These are phyloP conservation scores for Patella depressa DNA, from an alignment of 2,888 invertebrate species.

Conservation along the genomic window DNA sequence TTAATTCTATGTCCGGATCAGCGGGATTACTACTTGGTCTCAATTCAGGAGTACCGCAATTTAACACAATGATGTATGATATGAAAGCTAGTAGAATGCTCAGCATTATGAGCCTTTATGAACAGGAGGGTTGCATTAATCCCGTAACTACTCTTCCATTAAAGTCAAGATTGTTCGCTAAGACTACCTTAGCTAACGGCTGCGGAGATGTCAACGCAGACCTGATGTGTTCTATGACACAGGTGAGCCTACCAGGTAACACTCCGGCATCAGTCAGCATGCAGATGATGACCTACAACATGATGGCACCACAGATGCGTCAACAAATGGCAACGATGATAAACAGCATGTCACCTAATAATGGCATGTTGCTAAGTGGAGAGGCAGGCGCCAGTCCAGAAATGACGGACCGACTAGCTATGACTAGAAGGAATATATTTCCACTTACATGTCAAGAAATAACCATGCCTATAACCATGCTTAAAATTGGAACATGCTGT, in stretches of 20 bases:
- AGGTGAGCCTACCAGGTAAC: not conserved
- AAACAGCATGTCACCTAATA: not conserved
- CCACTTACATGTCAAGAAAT: not conserved
- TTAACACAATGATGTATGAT: not conserved
- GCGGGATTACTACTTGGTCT: no score
- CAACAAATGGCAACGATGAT: not conserved
- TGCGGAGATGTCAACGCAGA: not conserved
- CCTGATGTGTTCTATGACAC: not conserved
- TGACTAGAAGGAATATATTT: not conserved
- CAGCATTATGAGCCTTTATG: not conserved
- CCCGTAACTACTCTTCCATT: not conserved
- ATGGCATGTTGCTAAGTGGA: not conserved
- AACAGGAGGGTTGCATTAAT: not conserved
- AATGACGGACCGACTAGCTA: not conserved
- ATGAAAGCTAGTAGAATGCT: not conserved
- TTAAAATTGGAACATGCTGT: conserved; percentile 3
- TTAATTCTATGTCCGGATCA: no score
- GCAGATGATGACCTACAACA: not conserved
- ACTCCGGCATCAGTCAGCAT: not conserved
- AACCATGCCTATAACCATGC: not conserved
- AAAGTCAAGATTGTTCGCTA: not conserved
- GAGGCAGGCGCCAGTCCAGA: not conserved
- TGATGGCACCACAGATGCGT: not conserved
- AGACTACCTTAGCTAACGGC: not conserved
- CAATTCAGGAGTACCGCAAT: no score